Percentiles rank a stretch among this genome's conserved stretches.
These are phyloP conservation scores for Zophobas morio DNA, from an alignment of 1,140 invertebrate species.

Conservation along the genomic window DNA sequence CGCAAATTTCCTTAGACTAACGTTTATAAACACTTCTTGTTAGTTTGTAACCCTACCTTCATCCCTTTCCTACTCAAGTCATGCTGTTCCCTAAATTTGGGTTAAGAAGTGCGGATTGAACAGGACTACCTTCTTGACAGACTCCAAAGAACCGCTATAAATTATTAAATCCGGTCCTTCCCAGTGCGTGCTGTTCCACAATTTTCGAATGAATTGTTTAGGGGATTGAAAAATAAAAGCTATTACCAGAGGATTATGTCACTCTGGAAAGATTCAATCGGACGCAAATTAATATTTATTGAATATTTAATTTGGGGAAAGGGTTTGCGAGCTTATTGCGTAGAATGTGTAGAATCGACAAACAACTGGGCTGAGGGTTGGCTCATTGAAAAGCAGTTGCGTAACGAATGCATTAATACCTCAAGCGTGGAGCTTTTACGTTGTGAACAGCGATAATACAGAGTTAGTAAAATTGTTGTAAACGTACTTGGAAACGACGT, in stretches of 20 bases:
- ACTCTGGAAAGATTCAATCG: not conserved
- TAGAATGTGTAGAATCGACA: too few species aligned
- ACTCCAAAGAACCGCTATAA: not conserved
- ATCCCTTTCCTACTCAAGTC: not conserved
- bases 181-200: not conserved
- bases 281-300: constrained; percentile 17
- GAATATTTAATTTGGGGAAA: constrained; percentile 6
- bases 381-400: too few species aligned
- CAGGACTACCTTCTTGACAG: constrained; percentile 27
- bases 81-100: constrained; percentile 12
- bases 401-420: too few species aligned
- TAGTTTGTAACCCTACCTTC: constrained; percentile 18
- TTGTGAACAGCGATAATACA: too few species aligned
- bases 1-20: constrained; percentile 18
- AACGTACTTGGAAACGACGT: too few species aligned
- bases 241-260: not conserved
- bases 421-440: too few species aligned
- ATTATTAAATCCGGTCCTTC: constrained; percentile 10
- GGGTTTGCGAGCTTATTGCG: too few species aligned
- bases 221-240: constrained; percentile 1
- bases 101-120: constrained; percentile 2
- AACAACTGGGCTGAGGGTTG: too few species aligned
- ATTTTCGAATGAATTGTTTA: not conserved
- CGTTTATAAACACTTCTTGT: constrained; percentile 17
- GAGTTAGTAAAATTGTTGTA: too few species aligned